Base-by-base conservation (phyloP, 2,888 invertebrate genomes). In the Oscheius myriophilus region DNA sequence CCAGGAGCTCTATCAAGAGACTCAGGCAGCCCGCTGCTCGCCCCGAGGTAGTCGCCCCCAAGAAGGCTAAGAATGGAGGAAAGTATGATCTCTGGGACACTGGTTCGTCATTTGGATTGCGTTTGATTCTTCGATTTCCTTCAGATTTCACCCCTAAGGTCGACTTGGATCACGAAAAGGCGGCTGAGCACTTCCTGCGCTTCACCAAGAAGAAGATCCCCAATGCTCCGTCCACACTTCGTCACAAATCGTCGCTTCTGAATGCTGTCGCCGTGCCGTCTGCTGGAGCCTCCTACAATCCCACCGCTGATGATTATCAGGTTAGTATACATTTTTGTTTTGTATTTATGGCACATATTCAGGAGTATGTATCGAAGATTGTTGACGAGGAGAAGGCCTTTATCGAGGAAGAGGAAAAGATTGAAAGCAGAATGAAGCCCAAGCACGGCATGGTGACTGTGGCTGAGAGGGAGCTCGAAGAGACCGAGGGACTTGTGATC, bases 221-320 rank as follows among this genome's bases (percentile, higher is more conserved):
- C 12, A 42, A 41, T 6, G 45, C 41, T 4, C 58, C 67, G 26
- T 16, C 18, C 2, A 23, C 51, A 1, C 39, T 67, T 39, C 23
- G 39, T 25, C n/a, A 33, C 25, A 61, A 52, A 9, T 16, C 78
- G 2, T 69, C 70, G 42, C 45, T 78, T n/a, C 57, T 78, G 46
- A 70, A 67, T 23, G 73, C 74, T 39, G 78, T 78, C 11, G 54
- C 70, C 23, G 18, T 69, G 33, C 62, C 69, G 16, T 62, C 46
- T 0, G 70, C 69, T 7, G 78, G 78, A 14, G 74, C 76, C 23
- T 78, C 78, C 14, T 78, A 78, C 43, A 78, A 78, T 69, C 78
- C 78, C 7, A 71, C 72, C 46, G 65, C 70, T 4, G 64, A 49
- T 3, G 75, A 76, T 43, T 78, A 78, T 59, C 25, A 54, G 51